Percentiles rank a stretch among this genome's conserved stretches.
Conservation (phyloP, 2,797 vertebrate species). For the Enteromius anoplus region DNA sequence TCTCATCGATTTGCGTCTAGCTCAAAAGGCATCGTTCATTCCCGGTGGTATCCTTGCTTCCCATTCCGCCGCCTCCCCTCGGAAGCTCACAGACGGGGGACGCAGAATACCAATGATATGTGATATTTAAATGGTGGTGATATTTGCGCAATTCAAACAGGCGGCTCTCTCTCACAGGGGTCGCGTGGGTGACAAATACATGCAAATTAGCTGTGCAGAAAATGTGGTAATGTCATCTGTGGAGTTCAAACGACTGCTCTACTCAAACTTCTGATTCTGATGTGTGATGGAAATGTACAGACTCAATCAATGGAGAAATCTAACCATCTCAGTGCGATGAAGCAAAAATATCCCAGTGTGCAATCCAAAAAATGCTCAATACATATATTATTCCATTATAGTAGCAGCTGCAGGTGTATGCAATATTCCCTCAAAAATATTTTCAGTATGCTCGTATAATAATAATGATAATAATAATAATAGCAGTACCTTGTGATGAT, state of each 20-base stretch:
- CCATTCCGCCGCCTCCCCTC: constrained; percentile 26
- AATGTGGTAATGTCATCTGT: constrained; percentile 29
- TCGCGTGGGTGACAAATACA: constrained; percentile 57
- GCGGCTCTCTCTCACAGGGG: constrained; percentile 59
- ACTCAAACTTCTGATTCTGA: not conserved
- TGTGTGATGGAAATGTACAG: constrained; percentile 25
- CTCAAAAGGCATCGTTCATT: constrained; percentile 61
- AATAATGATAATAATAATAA: not conserved
- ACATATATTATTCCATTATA: not conserved
- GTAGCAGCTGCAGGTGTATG: not conserved
- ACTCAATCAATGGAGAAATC: not conserved
- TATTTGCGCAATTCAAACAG: constrained; percentile 78
- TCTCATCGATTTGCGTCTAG: constrained; percentile 78
- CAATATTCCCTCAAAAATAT: not conserved
- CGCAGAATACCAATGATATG: constrained; percentile 75
- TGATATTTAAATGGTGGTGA: constrained; percentile 81
- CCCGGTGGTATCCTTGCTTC: constrained; percentile 49
- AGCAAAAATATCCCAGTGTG: not conserved
- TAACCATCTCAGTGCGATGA: not conserved
- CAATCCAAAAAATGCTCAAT: not conserved
- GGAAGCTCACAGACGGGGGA: constrained; percentile 49
- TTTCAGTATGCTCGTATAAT: not conserved
- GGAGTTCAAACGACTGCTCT: constrained; percentile 25
- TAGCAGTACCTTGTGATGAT: no score
- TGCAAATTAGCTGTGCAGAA: constrained; percentile 48